phyloP scores from a whole-genome alignment of 2,888 invertebrate species.

The Ochlodes sylvanus region DNA sequence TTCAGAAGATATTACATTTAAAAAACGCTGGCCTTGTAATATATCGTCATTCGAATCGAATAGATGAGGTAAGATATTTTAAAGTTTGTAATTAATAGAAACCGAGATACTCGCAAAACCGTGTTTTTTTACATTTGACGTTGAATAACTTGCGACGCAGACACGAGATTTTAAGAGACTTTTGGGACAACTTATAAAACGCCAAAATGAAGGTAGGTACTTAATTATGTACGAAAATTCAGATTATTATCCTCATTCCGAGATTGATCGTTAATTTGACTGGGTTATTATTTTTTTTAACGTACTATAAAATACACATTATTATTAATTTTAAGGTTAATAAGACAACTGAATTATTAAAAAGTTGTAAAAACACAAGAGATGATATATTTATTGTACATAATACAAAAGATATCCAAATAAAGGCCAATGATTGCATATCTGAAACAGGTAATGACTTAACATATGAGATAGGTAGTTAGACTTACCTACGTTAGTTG shows the following conservation, averaged over 20 bases:
- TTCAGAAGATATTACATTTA: slow-evolving; percentile 54
- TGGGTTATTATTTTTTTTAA: too few species aligned
- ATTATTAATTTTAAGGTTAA: slow-evolving; percentile 35
- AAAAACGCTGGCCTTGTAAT: slow-evolving; percentile 55
- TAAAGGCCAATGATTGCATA: slow-evolving; percentile 48
- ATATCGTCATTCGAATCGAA: slow-evolving; percentile 49
- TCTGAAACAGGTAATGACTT: slow-evolving; percentile 52
- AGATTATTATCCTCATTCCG: too few species aligned
- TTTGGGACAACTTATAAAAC: too few species aligned
- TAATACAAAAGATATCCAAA: slow-evolving; percentile 51
- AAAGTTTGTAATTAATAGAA: too few species aligned
- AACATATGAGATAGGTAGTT: not conserved
- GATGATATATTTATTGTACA: slow-evolving; percentile 55
- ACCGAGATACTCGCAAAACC: too few species aligned
- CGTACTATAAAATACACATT: not conserved
- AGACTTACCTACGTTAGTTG: not conserved
- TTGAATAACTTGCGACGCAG: too few species aligned
- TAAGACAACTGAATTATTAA: slow-evolving; percentile 23
- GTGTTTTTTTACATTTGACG: too few species aligned
- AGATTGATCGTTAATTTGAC: too few species aligned
- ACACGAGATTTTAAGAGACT: too few species aligned
- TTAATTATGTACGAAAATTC: too few species aligned
- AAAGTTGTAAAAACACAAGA: slow-evolving; percentile 27
- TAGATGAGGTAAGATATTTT: slow-evolving; percentile 46
- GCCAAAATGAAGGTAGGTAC: too few species aligned